phyloP scores from a whole-genome alignment of 2,888 invertebrate genomes.

The Drosophila engyochracea region DNA sequence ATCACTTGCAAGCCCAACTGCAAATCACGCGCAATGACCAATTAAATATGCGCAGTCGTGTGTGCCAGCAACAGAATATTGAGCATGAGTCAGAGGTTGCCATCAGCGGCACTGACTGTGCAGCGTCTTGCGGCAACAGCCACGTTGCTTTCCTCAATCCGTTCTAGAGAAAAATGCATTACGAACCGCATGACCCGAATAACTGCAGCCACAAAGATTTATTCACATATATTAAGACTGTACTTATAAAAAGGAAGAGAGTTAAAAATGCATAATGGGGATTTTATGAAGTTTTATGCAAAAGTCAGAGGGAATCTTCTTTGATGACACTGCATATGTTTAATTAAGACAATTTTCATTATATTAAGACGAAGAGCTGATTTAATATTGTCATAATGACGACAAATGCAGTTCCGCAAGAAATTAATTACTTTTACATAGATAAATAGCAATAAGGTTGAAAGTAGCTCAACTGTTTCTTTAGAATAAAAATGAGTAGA shows the following conservation, averaged over 20 bases:
- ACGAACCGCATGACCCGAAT: conserved; percentile 57
- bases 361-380: neutral
- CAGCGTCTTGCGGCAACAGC: conserved; percentile 45
- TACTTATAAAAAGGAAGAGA: neutral
- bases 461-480: fast-evolving
- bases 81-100: conserved; percentile 44
- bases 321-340: neutral
- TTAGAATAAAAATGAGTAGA: fast-evolving
- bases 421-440: neutral
- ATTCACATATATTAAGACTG: neutral
- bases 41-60: conserved; percentile 80
- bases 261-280: neutral
- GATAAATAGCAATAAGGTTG: neutral
- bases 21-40: conserved; percentile 76
- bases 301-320: neutral
- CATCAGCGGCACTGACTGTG: conserved; percentile 39
- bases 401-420: too few relatives aligned
- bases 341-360: neutral
- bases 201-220: conserved; percentile 12
- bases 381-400: neutral
- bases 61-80: conserved; percentile 44
- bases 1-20: conserved; percentile 1
- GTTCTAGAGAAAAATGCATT: conserved; percentile 43
- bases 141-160: conserved; percentile 49
- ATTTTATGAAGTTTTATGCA: neutral